These are phyloP conservation scores for Antitype chi DNA, from an alignment of 2,888 invertebrate genomes.

Conservation along the genomic window DNA sequence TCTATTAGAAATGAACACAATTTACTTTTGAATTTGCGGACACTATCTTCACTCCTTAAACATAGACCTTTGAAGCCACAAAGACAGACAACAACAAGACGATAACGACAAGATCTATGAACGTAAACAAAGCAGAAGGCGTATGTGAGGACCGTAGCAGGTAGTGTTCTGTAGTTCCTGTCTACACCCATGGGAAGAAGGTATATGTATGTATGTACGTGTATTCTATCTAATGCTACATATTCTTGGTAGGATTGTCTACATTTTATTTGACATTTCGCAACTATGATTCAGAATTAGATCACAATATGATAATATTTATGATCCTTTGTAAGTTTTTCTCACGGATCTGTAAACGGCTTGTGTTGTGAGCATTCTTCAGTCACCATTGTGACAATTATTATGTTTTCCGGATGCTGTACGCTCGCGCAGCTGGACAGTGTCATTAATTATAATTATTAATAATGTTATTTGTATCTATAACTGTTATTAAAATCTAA, in stretches of 20 bases:
- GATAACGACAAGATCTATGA: too few species aligned
- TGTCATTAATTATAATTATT: conserved; percentile 32
- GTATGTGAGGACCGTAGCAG: too few species aligned
- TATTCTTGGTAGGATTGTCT: not conserved
- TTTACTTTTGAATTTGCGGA: too few species aligned
- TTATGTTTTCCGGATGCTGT: conserved; percentile 45
- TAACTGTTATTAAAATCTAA: conserved; percentile 12
- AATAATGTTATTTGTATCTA: conserved; percentile 22
- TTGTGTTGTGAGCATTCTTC: conserved; percentile 36
- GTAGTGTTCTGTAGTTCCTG: too few species aligned
- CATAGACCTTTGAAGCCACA: too few species aligned
- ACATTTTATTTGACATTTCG: conserved; percentile 32
- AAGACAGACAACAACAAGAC: too few species aligned
- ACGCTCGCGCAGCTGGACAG: conserved; percentile 35
- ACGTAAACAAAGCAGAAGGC: too few species aligned
- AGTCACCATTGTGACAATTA: conserved; percentile 42
- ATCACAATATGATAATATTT: conserved; percentile 15
- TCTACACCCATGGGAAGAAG: too few species aligned
- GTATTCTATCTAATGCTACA: too few species aligned
- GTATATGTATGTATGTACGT: too few species aligned
- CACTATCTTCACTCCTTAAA: too few species aligned
- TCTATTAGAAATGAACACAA: too few species aligned
- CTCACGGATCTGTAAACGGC: conserved; percentile 46
- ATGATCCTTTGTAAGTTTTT: conserved; percentile 37
- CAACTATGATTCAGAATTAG: conserved; percentile 34